These are phyloP conservation scores for Stenoptilia bipunctidactyla DNA, from an alignment of 2,888 invertebrate species.

Conservation along the genomic window DNA sequence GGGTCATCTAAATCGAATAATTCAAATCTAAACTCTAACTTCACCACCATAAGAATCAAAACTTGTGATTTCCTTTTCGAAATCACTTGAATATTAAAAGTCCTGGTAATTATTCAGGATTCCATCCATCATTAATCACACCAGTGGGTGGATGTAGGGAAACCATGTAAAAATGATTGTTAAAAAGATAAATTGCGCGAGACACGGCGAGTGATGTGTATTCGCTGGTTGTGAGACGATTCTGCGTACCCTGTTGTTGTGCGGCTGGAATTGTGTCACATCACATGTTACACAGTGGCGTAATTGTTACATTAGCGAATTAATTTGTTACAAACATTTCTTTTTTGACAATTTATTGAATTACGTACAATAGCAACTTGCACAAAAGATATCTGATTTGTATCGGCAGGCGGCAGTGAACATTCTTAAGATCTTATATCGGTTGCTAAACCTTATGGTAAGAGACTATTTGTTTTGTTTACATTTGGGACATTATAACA, in stretches of 20 bases:
- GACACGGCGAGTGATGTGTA: conserved; percentile 55
- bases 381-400: too few species aligned
- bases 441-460: too few species aligned
- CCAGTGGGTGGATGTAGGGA: conserved; percentile 51
- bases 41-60: conserved; percentile 22
- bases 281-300: conserved; percentile 24
- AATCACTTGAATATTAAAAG: conserved; percentile 72
- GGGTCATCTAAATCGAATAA: conserved; percentile 46
- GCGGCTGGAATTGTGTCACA: conserved; percentile 12
- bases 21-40: conserved; percentile 29
- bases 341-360: too few species aligned
- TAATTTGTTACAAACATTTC: too few species aligned
- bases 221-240: conserved; percentile 33
- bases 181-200: conserved; percentile 66
- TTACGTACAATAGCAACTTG: too few species aligned
- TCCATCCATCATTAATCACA: conserved; percentile 72
- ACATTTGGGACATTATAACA: too few species aligned
- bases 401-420: too few species aligned
- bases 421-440: too few species aligned
- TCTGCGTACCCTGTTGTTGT: conserved; percentile 17
- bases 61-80: conserved; percentile 21
- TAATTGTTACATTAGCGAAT: conserved; percentile 1
- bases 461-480: too few species aligned
- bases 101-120: conserved; percentile 72
- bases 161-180: conserved; percentile 68